Percentiles rank a stretch among this genome's conserved stretches.
These are phyloP conservation scores for Oncopeltus fasciatus DNA, from an alignment of 1,140 invertebrate genomes.

Conservation along the genomic window DNA sequence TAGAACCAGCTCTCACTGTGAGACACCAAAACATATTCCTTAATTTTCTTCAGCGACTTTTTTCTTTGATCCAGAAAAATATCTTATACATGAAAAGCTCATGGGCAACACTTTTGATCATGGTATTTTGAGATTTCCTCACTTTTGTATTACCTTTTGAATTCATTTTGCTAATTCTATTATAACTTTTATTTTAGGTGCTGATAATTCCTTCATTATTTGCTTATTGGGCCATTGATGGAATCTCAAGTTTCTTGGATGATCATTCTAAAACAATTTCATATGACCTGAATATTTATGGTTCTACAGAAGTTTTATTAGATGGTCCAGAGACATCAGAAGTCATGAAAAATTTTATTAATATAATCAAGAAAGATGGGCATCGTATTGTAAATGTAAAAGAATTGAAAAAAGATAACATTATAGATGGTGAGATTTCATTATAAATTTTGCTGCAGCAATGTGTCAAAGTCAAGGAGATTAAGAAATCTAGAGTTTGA, in stretches of 20 bases:
- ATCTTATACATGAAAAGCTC: slow-evolving; percentile 2
- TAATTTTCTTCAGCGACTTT: slow-evolving; percentile 16
- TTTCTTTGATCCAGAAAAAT: slow-evolving; percentile 22
- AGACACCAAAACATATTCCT: no score
- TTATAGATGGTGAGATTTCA: background rate
- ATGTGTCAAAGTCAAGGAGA: no score
- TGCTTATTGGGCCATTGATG: background rate
- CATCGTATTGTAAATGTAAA: slow-evolving; percentile 1
- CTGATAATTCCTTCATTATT: background rate
- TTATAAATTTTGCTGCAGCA: no score
- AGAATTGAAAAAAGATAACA: background rate
- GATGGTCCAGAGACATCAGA: background rate
- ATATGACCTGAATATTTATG: slow-evolving; percentile 9
- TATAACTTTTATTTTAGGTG: background rate
- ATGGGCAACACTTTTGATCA: slow-evolving; percentile 4
- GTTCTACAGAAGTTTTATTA: slow-evolving; percentile 10
- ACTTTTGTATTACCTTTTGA: background rate
- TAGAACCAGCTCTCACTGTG: no score
- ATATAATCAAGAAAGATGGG: background rate
- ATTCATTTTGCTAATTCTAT: no score
- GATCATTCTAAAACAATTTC: background rate
- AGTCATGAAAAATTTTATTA: background rate
- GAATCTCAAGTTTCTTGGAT: background rate
- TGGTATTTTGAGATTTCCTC: slow-evolving; percentile 2
- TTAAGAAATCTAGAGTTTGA: no score